Evolutionary conservation across 2,888 invertebrate genomes (phyloP).

Genomic region (Mayetiola destructor): DNA sequence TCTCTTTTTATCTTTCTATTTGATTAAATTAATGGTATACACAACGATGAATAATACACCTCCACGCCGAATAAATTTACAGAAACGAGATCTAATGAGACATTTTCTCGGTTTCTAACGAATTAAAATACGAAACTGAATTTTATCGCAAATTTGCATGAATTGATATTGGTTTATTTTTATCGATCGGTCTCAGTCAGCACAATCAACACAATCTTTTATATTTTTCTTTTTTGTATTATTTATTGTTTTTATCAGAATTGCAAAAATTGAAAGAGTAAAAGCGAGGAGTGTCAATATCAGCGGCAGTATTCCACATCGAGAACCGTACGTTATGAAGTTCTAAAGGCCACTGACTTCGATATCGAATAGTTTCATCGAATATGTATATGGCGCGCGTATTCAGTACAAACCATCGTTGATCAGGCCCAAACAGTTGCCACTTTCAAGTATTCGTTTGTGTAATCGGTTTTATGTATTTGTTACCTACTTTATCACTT

Average conservation of each 20-base stretch:
- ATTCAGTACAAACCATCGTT: neutral
- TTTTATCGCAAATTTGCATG: neutral
- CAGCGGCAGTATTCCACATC: slow-evolving; percentile 6
- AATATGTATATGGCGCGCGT: slow-evolving; percentile 12
- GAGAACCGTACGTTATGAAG: slow-evolving; percentile 6
- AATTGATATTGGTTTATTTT: neutral
- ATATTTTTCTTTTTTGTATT: neutral
- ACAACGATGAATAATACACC: neutral
- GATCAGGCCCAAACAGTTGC: neutral
- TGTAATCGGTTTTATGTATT: neutral
- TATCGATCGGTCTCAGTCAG: neutral
- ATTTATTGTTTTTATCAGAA: neutral
- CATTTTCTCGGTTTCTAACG: neutral
- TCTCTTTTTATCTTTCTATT: neutral
- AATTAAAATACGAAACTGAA: neutral
- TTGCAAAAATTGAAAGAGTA: neutral
- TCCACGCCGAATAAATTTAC: slow-evolving; percentile 1
- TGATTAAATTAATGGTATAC: neutral
- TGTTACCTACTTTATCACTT: neutral
- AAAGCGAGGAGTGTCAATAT: neutral
- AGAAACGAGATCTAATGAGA: neutral
- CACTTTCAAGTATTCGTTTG: slow-evolving; percentile 1
- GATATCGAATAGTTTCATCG: neutral
- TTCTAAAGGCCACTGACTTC: slow-evolving; percentile 12
- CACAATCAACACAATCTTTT: too few relatives aligned